Base-by-base conservation (phyloP, 2,113 vertebrate species). In the Siphamia tubifer region DNA sequence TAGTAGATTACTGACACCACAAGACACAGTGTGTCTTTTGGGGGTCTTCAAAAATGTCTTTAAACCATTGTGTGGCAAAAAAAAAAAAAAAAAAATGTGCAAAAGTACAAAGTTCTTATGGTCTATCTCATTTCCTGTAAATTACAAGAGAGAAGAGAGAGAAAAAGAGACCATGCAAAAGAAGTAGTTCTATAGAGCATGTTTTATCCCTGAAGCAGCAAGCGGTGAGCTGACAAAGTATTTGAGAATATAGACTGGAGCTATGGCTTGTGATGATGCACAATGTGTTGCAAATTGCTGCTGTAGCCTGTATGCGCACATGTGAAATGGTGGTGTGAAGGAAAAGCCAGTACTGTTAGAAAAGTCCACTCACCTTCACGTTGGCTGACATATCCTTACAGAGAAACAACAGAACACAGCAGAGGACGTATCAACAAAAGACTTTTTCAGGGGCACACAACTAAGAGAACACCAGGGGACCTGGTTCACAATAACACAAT, bases 361-460 rank as follows among this genome's bases (percentile, higher is more conserved):
- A 84, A 76, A 74, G 39, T 81, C 32, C 64, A 92, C 91, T 93
- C 88, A 91, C 91, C 91, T 92, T 91, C 71, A 84, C 16, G 73
- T 91, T 91, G 68, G 87, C 57, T 40, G 88, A 83, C 74, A 81
- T 30, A 81, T 87, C 90, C 91, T 92, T 92, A 84, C 62, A 77
- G 68, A 87, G 77, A 87, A 85, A 89, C 70, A 80, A 91, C 74
- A 90, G 38, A 91, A 86, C 76, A 91, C 62, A 89, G 64, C 32
- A 85, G 71, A 88, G 72, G 60, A 75, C 57, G 20, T 74, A 79
- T 83, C 78, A 89, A 83, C 48, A 86, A 60, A 82, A 11, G 20
- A 36, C 44, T 52, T 47, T 65, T 61, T 21, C 43, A 71, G 48
- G 47, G 58, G 58, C 60, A 77, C 45, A 74, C 64, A 72, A 77